These are phyloP conservation scores for Cheilosia pagana DNA, from an alignment of 2,888 invertebrate genomes.

Conservation along the genomic window DNA sequence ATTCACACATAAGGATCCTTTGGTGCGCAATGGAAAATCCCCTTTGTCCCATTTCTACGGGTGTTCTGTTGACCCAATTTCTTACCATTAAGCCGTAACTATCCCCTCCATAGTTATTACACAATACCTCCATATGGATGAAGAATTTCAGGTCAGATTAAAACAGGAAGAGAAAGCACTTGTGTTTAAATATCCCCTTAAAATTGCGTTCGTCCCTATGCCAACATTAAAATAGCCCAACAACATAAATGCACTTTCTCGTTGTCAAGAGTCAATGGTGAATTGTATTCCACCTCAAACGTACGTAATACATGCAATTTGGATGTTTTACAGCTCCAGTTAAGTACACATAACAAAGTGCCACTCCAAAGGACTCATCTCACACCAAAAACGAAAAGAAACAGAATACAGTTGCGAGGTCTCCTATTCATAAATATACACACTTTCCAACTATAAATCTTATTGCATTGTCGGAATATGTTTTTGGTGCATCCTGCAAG, in stretches of 20 bases:
- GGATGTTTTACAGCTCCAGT: slow-evolving; percentile 6
- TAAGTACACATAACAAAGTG: slow-evolving; percentile 32
- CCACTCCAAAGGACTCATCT: slow-evolving; percentile 12
- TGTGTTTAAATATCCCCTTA: slow-evolving; percentile 3
- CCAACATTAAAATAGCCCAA: not conserved
- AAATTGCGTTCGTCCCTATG: not conserved
- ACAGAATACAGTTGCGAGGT: slow-evolving; percentile 17
- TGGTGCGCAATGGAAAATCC: too few relatives aligned
- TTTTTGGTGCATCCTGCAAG: slow-evolving; percentile 36
- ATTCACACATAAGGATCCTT: too few relatives aligned
- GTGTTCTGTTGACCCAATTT: too few relatives aligned
- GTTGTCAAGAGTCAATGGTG: slow-evolving; percentile 5
- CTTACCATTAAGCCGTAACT: too few relatives aligned
- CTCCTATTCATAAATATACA: slow-evolving; percentile 1
- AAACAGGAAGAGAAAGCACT: not conserved
- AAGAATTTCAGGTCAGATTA: not conserved
- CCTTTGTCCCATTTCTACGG: too few relatives aligned
- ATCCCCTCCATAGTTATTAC: too few relatives aligned
- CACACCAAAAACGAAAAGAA: not conserved
- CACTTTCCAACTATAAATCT: slow-evolving; percentile 29
- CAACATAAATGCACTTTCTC: not conserved
- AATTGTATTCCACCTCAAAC: slow-evolving; percentile 15
- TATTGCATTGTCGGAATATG: slow-evolving; percentile 21
- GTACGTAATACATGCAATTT: slow-evolving; percentile 23
- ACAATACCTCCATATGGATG: too few relatives aligned